Conservation (phyloP, 2,113 vertebrate species). For the Grammomys dolichurus region DNA sequence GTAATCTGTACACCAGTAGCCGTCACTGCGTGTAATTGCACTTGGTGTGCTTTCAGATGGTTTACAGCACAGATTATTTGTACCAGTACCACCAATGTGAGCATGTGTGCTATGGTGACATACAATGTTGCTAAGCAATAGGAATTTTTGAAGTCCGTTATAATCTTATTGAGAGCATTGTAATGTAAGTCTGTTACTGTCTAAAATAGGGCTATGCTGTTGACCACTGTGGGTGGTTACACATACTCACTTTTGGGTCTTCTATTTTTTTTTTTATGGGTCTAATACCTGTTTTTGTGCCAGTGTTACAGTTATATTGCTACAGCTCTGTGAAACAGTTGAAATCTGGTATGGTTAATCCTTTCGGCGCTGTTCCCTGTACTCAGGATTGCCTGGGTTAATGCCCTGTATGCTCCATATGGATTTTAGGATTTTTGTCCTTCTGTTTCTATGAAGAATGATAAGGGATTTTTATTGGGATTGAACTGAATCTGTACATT, state of each 20-base stretch:
- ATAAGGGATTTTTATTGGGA: background rate
- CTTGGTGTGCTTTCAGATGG: background rate
- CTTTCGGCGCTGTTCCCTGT: background rate
- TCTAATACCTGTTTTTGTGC: background rate
- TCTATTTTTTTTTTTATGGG: background rate
- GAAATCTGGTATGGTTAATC: background rate
- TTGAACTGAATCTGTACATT: background rate
- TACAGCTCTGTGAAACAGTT: background rate
- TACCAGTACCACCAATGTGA: background rate
- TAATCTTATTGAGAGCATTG: background rate
- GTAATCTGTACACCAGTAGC: background rate
- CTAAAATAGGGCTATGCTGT: background rate
- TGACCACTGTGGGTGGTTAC: background rate
- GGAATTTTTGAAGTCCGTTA: background rate
- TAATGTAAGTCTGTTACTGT: background rate
- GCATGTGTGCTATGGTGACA: background rate
- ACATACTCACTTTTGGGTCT: background rate
- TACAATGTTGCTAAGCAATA: background rate
- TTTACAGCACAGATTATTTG: background rate
- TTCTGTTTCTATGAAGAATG: background rate
- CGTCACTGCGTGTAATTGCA: background rate
- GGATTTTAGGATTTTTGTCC: background rate
- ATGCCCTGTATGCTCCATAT: background rate
- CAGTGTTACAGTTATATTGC: background rate
- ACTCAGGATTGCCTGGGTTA: background rate